Conservation (phyloP, 2,888 invertebrate species). For the Drosophila eohydei region DNA sequence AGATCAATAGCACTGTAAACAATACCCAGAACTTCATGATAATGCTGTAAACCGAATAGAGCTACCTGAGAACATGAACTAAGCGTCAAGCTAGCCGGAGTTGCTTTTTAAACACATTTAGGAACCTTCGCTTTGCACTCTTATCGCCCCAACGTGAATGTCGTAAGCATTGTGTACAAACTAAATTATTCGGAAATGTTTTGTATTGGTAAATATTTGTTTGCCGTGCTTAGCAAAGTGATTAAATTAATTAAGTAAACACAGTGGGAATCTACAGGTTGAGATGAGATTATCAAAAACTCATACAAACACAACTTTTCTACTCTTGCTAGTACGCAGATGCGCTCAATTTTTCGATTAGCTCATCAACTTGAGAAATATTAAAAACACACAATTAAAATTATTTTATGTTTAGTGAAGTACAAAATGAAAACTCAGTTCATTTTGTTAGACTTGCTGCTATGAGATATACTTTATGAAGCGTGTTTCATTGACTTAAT, state of each 20-base stretch:
- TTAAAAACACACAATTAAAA: too few species aligned
- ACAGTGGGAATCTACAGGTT: neutral
- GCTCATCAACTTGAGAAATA: too few species aligned
- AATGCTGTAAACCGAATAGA: neutral
- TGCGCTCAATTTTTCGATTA: neutral
- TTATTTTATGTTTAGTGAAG: too few species aligned
- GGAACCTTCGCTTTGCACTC: neutral
- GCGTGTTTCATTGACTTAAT: neutral
- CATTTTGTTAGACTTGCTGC: too few species aligned
- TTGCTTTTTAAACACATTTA: neutral
- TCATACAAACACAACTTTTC: conserved; percentile 11
- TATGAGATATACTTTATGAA: too few species aligned
- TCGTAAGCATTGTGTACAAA: conserved; percentile 3
- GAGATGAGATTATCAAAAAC: neutral
- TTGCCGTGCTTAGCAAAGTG: conserved; percentile 2
- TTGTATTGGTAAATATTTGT: conserved; percentile 14
- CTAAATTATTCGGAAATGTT: conserved; percentile 1
- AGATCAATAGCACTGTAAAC: conserved; percentile 3
- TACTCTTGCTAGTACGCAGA: neutral
- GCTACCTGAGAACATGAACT: neutral
- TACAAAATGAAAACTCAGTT: neutral
- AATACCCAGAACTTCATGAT: conserved; percentile 15
- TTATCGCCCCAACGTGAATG: neutral
- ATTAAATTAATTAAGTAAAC: neutral
- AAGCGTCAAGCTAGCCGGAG: neutral